Base-by-base conservation (phyloP, 1,140 invertebrate genomes). In the Babylonia areolata region DNA sequence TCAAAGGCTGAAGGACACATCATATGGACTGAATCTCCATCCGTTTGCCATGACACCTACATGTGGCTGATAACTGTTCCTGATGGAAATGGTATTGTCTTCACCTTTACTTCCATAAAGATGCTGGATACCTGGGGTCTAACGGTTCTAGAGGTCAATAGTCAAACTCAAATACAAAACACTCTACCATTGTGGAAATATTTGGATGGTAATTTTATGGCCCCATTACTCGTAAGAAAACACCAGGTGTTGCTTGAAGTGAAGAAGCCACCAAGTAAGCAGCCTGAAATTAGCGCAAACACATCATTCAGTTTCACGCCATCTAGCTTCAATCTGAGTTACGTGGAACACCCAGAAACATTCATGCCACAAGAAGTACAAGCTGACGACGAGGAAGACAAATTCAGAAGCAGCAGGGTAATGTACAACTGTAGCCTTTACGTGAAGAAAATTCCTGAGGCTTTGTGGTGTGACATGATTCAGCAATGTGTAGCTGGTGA, bases 391-490 rank as follows among this genome's bases (percentile, higher is more conserved):
- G 31, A 20, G 9, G n/a, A n/a, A n/a, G 35, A 37, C 20, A 20
- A 6, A 35, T 37, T 73, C 35, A 6, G 35, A 15, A 33, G 31
- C 12, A 81, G 81, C 58, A 58, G 81, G 0, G 51, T 37, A 17
- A 17, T 69, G 54, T 82, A 82, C 58, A 39, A 82, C 35, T 82
- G 81, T 39, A 58, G 46, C 11, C 6, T n/a, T 1, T 17, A 20
- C 28, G 37, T 58, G 2, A 39, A 39, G 2, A 12, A 15, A 31
- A 69, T 82, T 20, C 81, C 81, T 15, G 0, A 35, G 37, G 58
- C 51, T 28, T 82, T 82, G 33, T 58, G 17, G 58, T 82, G 81
- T 23, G 81, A 82, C 23, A 82, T 82, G 81, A 31, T 82, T 12
- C 54, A 82, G 54, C 81, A 82, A 23, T 82, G 81, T 39, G 15